Evolutionary conservation across 1,140 invertebrate species (phyloP).

Genomic region (Ridgeia piscesae): DNA sequence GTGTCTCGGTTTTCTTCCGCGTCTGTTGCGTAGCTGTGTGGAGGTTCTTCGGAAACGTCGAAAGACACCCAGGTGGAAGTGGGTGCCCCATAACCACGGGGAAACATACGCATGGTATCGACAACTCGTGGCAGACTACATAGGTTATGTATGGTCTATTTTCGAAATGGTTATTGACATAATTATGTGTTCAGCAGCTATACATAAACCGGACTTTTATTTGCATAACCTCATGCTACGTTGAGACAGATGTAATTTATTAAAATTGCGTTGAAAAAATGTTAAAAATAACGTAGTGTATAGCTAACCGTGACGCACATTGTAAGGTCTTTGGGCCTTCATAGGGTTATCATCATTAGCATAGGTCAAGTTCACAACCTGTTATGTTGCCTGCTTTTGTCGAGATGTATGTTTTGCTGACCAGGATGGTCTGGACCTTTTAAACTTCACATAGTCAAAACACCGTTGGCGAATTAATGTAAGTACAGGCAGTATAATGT

Average conservation of each 20-base stretch:
- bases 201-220: background rate
- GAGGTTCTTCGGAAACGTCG: background rate
- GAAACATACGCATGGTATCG: background rate
- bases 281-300: background rate
- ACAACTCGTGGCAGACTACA: background rate
- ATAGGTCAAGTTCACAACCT: too few relatives aligned
- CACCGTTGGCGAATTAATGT: background rate
- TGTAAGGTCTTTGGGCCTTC: too few relatives aligned
- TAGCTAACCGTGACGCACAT: background rate
- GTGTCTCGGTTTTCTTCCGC: background rate
- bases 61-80: background rate
- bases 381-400: background rate
- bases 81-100: background rate
- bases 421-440: background rate
- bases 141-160: background rate
- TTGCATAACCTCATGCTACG: background rate
- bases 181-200: background rate
- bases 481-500: background rate
- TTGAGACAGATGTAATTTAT: background rate
- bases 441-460: background rate
- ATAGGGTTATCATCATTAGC: too few relatives aligned
- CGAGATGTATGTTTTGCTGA: too few relatives aligned
- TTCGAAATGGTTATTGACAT: background rate
- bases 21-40: background rate
- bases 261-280: background rate